Percentiles rank a stretch among this genome's conserved stretches.
These are phyloP conservation scores for Onychomys leucogaster DNA, from an alignment of 2,797 vertebrate genomes.

Conservation along the genomic window DNA sequence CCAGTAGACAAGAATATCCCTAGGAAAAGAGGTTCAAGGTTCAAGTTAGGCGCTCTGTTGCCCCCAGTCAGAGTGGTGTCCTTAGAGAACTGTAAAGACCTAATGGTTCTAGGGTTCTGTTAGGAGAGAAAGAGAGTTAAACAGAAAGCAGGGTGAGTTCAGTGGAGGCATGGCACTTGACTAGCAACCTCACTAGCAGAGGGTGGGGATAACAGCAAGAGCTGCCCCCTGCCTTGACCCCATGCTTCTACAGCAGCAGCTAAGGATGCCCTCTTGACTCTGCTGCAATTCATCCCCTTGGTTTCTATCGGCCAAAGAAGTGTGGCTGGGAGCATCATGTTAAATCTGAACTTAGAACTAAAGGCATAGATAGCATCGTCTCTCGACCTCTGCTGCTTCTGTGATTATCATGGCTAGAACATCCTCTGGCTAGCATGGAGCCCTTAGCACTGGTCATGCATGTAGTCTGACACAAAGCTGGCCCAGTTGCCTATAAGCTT, in stretches of 20 bases:
- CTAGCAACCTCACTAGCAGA: not conserved
- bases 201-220: not conserved
- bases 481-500: not conserved
- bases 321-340: not conserved
- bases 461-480: not conserved
- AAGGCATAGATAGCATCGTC: not conserved
- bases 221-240: not conserved
- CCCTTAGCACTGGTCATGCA: too few species aligned
- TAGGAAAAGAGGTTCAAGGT: not conserved
- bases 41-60: not conserved
- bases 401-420: not conserved
- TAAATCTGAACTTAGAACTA: constrained; percentile 17
- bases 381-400: not conserved
- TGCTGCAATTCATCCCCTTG: not conserved
- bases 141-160: not conserved
- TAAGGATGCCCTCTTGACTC: not conserved
- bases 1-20: not conserved
- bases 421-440: not conserved
- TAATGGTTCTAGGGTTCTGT: constrained; percentile 4
- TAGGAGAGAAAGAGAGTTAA: not conserved
- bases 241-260: not conserved
- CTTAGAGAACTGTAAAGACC: not conserved
- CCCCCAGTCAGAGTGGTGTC: not conserved
- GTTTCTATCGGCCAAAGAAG: not conserved
- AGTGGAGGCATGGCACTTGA: not conserved